Percentiles rank a stretch among this genome's conserved stretches.
Conservation (phyloP, 2,797 vertebrate genomes). For the Pampus argenteus region DNA sequence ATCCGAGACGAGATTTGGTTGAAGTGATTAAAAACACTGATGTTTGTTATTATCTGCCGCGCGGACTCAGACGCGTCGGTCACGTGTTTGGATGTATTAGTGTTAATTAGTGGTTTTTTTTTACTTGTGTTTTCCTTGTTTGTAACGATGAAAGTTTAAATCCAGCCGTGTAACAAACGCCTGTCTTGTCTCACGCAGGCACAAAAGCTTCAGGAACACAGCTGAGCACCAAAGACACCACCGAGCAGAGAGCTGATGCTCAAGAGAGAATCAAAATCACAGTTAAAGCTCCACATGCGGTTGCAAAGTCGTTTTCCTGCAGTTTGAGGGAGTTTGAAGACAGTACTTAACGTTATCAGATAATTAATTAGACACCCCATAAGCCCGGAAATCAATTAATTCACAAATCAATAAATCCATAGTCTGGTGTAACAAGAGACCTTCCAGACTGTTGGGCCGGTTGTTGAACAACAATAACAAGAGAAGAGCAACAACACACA, state of each 20-base stretch:
- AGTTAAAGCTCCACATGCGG: slow-evolving; percentile 36
- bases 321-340: slow-evolving; percentile 78
- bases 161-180: slow-evolving; percentile 45
- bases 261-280: slow-evolving; percentile 57
- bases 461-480: slow-evolving; percentile 72
- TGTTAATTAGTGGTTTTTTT: not conserved
- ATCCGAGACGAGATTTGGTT: not conserved
- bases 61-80: not conserved
- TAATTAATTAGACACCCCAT: slow-evolving; percentile 83
- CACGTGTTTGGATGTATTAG: not conserved
- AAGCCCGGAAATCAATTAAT: slow-evolving; percentile 82
- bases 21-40: slow-evolving; percentile 15
- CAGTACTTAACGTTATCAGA: slow-evolving; percentile 83
- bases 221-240: slow-evolving; percentile 62
- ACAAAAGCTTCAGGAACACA: slow-evolving; percentile 67
- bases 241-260: slow-evolving; percentile 56
- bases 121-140: not conserved
- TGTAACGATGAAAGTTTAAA: slow-evolving; percentile 56
- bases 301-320: slow-evolving; percentile 54
- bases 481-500: slow-evolving; percentile 39
- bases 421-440: slow-evolving; percentile 77
- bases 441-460: slow-evolving; percentile 67
- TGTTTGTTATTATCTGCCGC: slow-evolving; percentile 7
- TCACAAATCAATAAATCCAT: slow-evolving; percentile 85
- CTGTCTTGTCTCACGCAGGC: slow-evolving; percentile 76